A percentile compares a stretch with the other conserved stretches of the same genome.
Evolutionary conservation across 37 sponge, comb jelly and placozoan genomes (phyloP).

Genomic region (Amphimedon queenslandica): DNA sequence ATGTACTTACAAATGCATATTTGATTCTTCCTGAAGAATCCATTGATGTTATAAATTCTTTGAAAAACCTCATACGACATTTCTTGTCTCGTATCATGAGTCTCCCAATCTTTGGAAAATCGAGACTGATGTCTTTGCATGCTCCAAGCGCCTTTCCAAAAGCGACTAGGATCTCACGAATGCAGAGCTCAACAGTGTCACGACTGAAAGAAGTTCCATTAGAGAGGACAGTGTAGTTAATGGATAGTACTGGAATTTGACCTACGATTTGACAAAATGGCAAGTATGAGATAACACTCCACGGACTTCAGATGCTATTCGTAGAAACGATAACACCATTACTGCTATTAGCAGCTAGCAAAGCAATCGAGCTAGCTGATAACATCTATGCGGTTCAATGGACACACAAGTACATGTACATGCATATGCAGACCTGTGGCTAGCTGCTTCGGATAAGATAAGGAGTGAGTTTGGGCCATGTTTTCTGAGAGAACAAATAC

Average conservation of each 20-base stretch:
- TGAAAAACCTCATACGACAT: conserved; percentile 82
- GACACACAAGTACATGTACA: conserved; percentile 33
- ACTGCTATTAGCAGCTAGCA: too few relatives aligned
- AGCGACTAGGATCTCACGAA: conserved; percentile 73
- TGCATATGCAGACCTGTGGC: conserved; percentile 48
- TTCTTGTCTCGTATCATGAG: conserved; percentile 60
- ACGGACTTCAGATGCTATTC: neutral
- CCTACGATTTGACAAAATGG: conserved; percentile 19
- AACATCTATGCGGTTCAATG: conserved; percentile 44
- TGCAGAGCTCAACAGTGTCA: conserved; percentile 68
- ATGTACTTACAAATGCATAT: conserved; percentile 23
- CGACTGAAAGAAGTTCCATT: conserved; percentile 57
- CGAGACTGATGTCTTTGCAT: conserved; percentile 44
- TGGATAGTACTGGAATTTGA: conserved; percentile 70
- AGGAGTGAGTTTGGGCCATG: conserved; percentile 68
- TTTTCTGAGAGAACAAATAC: conserved; percentile 85
- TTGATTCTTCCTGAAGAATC: conserved; percentile 62
- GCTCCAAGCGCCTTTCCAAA: conserved; percentile 36
- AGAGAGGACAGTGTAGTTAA: conserved; percentile 73
- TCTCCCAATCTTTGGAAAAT: conserved; percentile 62
- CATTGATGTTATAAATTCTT: conserved; percentile 63
- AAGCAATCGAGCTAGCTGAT: too few relatives aligned
- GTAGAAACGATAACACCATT: neutral
- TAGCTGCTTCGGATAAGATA: conserved; percentile 54
- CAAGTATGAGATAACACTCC: neutral